These are phyloP conservation scores for Phrynocephalus forsythii DNA, from an alignment of 2,797 vertebrate genomes.

Conservation along the genomic window DNA sequence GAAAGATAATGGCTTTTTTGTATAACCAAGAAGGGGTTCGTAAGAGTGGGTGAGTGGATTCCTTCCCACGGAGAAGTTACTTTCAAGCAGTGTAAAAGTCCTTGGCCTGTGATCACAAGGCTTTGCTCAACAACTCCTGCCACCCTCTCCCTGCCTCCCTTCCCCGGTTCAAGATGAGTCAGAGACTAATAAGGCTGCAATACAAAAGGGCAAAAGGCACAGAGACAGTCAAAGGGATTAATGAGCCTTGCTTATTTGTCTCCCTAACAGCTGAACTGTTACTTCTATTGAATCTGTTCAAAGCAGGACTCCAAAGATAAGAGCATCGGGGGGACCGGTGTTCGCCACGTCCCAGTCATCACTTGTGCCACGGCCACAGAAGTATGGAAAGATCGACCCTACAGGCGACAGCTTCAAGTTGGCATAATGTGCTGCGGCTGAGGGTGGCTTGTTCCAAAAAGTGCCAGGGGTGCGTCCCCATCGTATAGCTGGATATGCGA, in stretches of 20 bases:
- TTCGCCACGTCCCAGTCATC: not conserved
- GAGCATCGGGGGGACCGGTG: conserved; percentile 79
- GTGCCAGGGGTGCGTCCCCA: no score
- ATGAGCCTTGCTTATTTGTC: conserved; percentile 87
- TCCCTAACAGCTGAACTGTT: conserved; percentile 89
- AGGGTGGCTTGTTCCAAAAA: no score
- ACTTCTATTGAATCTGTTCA: conserved; percentile 86
- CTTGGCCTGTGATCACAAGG: conserved; percentile 83
- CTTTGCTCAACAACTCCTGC: conserved; percentile 85
- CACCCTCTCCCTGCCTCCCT: conserved; percentile 71
- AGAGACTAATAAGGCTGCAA: conserved; percentile 87
- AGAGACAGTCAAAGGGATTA: conserved; percentile 83
- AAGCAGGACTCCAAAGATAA: conserved; percentile 83
- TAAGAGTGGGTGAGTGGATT: conserved; percentile 17
- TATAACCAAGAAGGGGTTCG: no score
- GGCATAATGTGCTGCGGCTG: no score
- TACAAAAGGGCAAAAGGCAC: conserved; percentile 88
- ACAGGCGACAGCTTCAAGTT: no score
- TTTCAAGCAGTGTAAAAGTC: conserved; percentile 85
- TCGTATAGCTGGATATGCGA: no score
- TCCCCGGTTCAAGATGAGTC: conserved; percentile 84
- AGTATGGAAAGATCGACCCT: no score
- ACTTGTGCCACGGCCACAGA: not conserved
- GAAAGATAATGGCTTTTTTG: no score
- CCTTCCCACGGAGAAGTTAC: conserved; percentile 83